A percentile compares a stretch with the other conserved stretches of the same genome.
Conservation (phyloP, 2,888 invertebrate genomes). For the Muscina levida region DNA sequence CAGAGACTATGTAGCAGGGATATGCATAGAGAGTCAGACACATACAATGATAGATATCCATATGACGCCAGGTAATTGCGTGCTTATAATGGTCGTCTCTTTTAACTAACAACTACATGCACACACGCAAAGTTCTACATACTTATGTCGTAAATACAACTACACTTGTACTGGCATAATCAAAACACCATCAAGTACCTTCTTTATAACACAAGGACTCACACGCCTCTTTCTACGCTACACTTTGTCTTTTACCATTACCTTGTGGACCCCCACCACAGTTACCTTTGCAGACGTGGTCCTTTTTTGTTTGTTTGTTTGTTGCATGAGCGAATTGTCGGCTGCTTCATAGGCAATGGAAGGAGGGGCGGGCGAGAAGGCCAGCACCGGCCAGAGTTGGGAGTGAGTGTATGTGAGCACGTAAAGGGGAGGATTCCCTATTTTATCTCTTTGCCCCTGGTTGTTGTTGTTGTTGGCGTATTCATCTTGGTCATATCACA, state of each 20-base stretch:
- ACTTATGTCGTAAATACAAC: background rate
- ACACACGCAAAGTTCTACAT: slow-evolving; percentile 8
- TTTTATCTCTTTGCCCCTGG: background rate
- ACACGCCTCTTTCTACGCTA: background rate
- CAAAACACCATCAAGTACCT: slow-evolving; percentile 57
- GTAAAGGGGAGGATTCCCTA: slow-evolving; percentile 41
- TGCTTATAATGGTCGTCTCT: slow-evolving; percentile 50
- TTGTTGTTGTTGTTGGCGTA: slow-evolving; percentile 31
- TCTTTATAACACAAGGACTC: slow-evolving; percentile 24
- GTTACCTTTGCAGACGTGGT: background rate
- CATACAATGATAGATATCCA: slow-evolving; percentile 5
- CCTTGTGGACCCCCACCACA: slow-evolving; percentile 4
- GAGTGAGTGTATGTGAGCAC: background rate
- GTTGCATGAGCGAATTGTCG: background rate
- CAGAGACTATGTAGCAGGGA: slow-evolving; percentile 44
- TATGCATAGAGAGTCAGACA: slow-evolving; percentile 52
- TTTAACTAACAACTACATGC: background rate
- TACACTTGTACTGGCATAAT: slow-evolving; percentile 31
- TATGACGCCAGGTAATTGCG: slow-evolving; percentile 53
- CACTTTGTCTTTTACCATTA: slow-evolving; percentile 21
- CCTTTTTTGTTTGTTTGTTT: background rate
- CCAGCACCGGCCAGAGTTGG: background rate
- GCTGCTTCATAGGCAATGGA: background rate
- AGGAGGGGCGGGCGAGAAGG: background rate
- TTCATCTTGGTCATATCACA: slow-evolving; percentile 33